Evolutionary conservation across 2,797 vertebrate genomes (phyloP).

Genomic region (Clamator glandarius): DNA sequence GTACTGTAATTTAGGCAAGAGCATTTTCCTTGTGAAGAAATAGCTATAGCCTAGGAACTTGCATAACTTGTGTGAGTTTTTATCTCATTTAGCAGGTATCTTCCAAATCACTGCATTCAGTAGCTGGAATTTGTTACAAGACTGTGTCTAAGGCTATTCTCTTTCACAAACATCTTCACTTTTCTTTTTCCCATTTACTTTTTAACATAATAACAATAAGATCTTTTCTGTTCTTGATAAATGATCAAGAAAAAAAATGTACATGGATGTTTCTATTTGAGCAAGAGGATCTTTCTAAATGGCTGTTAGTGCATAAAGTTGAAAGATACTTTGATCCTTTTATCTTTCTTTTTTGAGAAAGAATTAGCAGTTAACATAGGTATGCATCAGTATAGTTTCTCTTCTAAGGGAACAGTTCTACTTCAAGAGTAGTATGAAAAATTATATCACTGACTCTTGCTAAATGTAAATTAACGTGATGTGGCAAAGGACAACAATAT

Average conservation of each 20-base stretch:
- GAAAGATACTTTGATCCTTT: background rate
- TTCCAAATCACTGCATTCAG: background rate
- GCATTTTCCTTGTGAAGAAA: background rate
- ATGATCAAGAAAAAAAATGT: background rate
- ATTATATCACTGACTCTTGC: background rate
- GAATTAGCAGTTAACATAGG: background rate
- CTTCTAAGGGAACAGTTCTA: background rate
- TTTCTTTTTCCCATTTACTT: background rate
- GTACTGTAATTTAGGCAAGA: background rate
- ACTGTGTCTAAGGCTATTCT: background rate
- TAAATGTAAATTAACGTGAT: rapidly evolving
- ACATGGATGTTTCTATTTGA: background rate
- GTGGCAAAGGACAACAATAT: background rate
- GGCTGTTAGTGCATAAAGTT: background rate
- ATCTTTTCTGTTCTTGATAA: background rate
- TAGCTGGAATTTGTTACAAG: background rate
- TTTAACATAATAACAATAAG: background rate
- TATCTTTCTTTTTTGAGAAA: background rate
- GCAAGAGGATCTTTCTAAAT: background rate
- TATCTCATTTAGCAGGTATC: background rate
- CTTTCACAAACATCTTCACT: background rate
- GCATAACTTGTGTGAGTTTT: background rate
- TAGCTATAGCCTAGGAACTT: background rate
- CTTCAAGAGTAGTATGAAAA: background rate
- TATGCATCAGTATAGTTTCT: background rate